These are phyloP conservation scores for Psococerastis gibbosa DNA, from an alignment of 2,888 invertebrate genomes.

Conservation along the genomic window DNA sequence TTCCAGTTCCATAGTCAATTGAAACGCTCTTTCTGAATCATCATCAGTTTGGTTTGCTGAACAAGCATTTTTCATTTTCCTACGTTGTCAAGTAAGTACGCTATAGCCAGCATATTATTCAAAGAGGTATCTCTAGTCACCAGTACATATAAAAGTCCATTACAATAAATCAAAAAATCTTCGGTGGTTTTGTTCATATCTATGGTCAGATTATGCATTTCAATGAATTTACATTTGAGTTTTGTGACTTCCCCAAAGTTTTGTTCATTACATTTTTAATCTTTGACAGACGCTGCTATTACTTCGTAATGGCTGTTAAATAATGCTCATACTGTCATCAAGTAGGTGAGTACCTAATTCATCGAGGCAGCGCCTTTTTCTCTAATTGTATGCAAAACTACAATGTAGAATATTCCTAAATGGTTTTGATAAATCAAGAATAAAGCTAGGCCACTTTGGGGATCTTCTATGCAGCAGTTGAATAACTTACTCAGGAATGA, in stretches of 20 bases:
- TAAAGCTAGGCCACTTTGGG: constrained; percentile 53
- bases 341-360: constrained; percentile 27
- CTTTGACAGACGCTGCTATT: too few relatives aligned
- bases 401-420: constrained; percentile 41
- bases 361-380: constrained; percentile 30
- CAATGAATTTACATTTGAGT: background rate
- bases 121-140: background rate
- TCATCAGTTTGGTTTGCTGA: background rate
- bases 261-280: too few relatives aligned
- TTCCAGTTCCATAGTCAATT: background rate
- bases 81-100: background rate
- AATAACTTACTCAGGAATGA: background rate
- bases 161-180: constrained; percentile 3
- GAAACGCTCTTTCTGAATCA: background rate
- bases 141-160: constrained; percentile 1
- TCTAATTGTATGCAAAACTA: constrained; percentile 42
- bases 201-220: background rate
- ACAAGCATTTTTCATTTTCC: background rate
- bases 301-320: too few relatives aligned
- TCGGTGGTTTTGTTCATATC: background rate
- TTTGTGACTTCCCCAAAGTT: background rate
- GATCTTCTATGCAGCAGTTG: constrained; percentile 23
- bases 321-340: background rate
- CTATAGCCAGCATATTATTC: background rate
- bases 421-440: constrained; percentile 52